Evolutionary conservation across 2,113 vertebrate genomes (phyloP).

Genomic region (Labrus mixtus): DNA sequence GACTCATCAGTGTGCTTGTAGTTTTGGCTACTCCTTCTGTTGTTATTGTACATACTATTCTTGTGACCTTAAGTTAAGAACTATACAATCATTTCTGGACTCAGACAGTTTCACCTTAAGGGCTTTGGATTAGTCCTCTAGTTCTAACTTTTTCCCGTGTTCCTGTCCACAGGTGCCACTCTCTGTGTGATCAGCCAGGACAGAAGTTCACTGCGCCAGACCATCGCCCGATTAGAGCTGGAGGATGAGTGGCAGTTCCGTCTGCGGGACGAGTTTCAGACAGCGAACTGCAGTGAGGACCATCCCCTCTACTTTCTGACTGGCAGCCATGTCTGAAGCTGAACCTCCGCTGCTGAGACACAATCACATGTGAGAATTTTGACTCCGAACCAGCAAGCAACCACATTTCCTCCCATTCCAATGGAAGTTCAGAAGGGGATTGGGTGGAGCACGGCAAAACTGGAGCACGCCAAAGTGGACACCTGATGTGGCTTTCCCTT

Average conservation of each 20-base stretch:
- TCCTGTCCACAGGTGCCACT: constrained; percentile 89
- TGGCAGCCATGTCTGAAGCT: constrained; percentile 90
- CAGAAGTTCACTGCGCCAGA: constrained; percentile 95
- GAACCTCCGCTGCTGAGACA: constrained; percentile 6
- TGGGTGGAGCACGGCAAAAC: constrained; percentile 11
- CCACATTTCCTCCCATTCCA: constrained; percentile 24
- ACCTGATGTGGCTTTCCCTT: constrained; percentile 19
- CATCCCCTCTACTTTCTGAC: constrained; percentile 97
- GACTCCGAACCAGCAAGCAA: constrained; percentile 33
- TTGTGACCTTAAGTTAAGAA: not conserved
- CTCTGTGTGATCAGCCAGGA: constrained; percentile 98
- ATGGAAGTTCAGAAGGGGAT: constrained; percentile 2
- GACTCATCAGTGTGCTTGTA: constrained; percentile 3
- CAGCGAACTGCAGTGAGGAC: constrained; percentile 96
- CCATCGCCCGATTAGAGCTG: constrained; percentile 93
- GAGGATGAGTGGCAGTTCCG: constrained; percentile 99
- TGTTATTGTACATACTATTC: not conserved
- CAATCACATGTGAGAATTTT: constrained; percentile 31
- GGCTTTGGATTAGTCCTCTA: no score
- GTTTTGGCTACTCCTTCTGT: not conserved
- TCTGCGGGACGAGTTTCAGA: constrained; percentile 97
- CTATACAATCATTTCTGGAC: no score
- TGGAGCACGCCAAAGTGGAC: constrained; percentile 21
- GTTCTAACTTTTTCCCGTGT: not conserved
- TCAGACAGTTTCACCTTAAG: no score